Percentiles rank a stretch among this genome's conserved stretches.
Evolutionary conservation across 53 echinoderm and acorn worm genomes (phyloP).

Genomic region (Arbacia lixula): DNA sequence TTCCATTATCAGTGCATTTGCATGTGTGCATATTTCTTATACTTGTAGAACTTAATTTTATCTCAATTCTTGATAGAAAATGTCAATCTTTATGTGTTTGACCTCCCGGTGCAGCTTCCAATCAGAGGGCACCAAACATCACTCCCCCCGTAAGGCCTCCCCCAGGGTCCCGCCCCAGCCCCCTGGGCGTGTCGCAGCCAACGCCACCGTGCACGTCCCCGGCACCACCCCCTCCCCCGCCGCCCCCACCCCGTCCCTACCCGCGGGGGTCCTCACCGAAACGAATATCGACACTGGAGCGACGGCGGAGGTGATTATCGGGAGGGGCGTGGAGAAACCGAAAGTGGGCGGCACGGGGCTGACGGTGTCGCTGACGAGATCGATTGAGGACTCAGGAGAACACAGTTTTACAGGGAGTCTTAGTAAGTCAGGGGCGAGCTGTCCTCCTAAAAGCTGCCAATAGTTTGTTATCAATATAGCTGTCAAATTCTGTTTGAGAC

Average conservation of each 20-base stretch:
- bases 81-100: no score
- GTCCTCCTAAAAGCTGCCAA: no score
- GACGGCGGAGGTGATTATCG: conserved; percentile 77
- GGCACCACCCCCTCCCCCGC: neutral
- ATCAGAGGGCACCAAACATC: neutral
- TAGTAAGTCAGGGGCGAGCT: conserved; percentile 51
- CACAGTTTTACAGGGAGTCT: conserved; percentile 40
- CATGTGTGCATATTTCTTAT: no score
- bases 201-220: conserved; percentile 36
- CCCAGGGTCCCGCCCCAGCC: conserved; percentile 14
- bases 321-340: conserved; percentile 35
- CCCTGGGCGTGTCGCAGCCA: conserved; percentile 9
- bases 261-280: conserved; percentile 65
- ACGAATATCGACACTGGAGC: conserved; percentile 97
- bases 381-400: conserved; percentile 13
- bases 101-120: no score
- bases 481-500: no score
- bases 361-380: conserved; percentile 31
- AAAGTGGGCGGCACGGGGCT: conserved; percentile 20
- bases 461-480: no score
- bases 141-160: neutral
- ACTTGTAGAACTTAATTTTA: no score
- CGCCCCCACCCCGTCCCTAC: conserved; percentile 14
- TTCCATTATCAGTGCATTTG: no score
- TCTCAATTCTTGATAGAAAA: no score